Conservation (phyloP, 2,113 vertebrate species). For the Motacilla alba region DNA sequence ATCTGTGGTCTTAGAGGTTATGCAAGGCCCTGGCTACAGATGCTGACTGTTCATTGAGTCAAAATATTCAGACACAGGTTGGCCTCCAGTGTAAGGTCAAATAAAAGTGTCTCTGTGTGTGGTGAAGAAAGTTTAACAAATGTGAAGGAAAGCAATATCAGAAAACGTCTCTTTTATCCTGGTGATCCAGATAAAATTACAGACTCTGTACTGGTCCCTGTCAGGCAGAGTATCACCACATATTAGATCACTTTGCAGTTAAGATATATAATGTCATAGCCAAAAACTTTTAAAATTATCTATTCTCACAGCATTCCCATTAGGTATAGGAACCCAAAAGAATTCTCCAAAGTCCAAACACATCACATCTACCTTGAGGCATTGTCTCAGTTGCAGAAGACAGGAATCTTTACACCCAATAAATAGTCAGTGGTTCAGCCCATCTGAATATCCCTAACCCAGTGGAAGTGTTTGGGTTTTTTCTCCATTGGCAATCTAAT, state of each 20-base stretch:
- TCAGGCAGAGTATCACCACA: neutral
- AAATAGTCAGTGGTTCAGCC: neutral
- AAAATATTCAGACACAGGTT: conserved; percentile 31
- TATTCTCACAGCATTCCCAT: neutral
- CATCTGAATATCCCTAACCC: neutral
- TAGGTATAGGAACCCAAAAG: neutral
- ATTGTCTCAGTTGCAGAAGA: neutral
- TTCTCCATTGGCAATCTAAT: neutral
- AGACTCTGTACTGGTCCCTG: neutral
- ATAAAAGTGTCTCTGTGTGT: conserved; percentile 47
- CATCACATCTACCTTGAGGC: neutral
- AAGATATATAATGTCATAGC: neutral
- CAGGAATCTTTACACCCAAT: neutral
- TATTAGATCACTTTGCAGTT: neutral
- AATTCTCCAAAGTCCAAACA: neutral
- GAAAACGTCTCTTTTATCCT: neutral
- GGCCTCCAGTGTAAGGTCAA: conserved; percentile 13
- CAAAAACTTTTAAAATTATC: neutral
- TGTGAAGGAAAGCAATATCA: neutral
- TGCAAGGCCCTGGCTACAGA: conserved; percentile 29
- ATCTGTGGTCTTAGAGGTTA: conserved; percentile 23
- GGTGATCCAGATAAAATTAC: neutral
- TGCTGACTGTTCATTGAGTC: conserved; percentile 4
- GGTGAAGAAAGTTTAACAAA: neutral
- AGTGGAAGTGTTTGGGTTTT: neutral